Conservation (phyloP, 2,888 invertebrate species). For the Lamellibrachia satsuma region DNA sequence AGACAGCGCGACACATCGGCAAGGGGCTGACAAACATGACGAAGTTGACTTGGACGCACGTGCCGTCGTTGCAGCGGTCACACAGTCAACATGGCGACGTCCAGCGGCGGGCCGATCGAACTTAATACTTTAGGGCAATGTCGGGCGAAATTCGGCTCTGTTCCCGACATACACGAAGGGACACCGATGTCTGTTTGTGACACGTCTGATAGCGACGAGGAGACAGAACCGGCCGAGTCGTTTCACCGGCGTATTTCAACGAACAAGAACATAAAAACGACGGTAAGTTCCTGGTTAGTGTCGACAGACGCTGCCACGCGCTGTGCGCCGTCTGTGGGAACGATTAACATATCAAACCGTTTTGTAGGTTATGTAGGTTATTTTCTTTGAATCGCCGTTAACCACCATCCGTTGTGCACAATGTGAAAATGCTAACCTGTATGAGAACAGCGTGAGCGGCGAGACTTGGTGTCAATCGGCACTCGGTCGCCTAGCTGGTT, state of each 20-base stretch:
- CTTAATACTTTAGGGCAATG: neutral
- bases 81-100: neutral
- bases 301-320: neutral
- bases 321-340: conserved; percentile 1
- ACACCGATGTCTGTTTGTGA: conserved; percentile 58
- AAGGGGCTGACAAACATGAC: neutral
- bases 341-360: neutral
- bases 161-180: conserved; percentile 1
- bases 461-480: no score
- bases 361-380: neutral
- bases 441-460: no score
- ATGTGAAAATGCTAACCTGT: neutral
- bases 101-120: neutral
- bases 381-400: neutral
- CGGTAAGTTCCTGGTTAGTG: conserved; percentile 71
- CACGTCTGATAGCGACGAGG: conserved; percentile 84
- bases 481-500: no score
- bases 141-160: neutral
- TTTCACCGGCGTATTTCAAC: conserved; percentile 84
- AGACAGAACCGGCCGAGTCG: conserved; percentile 80
- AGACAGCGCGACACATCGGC: neutral
- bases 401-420: no score
- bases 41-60: neutral
- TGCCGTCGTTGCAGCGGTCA: conserved; percentile 12
- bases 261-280: conserved; percentile 81